Base-by-base conservation (phyloP, 1,140 invertebrate species). In the Hylaeus anthracinus region DNA sequence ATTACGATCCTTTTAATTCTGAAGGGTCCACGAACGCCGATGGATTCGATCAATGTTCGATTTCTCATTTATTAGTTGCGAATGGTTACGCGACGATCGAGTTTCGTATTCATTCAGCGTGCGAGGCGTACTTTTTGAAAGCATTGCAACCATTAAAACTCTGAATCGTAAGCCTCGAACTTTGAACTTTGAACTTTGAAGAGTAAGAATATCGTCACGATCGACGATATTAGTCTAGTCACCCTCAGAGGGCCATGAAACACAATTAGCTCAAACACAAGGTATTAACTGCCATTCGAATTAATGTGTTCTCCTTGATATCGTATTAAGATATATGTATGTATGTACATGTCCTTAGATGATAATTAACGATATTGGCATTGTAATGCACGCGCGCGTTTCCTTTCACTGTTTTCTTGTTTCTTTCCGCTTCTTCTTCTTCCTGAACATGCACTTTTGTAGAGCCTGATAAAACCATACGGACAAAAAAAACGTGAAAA, bases 261-360 rank as follows among this genome's bases (percentile, higher is more conserved):
- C 48, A 73, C 51, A 51, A 51, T 37, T 85, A 84, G 85, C 83
- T 87, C 87, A 82, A 90, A 81, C 84, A 89, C 83, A 82, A 88
- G 79, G 77, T 85, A 89, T 73, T 79, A 87, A 91, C 89, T 91
- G 90, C 90, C 90, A 89, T 82, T 89, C 75, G 83, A 87, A 81
- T 83, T 63, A 86, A 85, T 83, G 84, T 85, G 75, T 80, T 81
- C 86, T 78, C 60, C 69, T 80, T 61, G 56, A 71, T 88, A 64
- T 71, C 41, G 53, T 66, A 58, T 71, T 65, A 58, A 65, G 51
- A 79, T 60, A 43, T 61, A 58, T 4, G 58, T 56, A 37, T 37
- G 58, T 26, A 60, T 67, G 65, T 48, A 63, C 26, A 72, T 73
- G 26, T 45, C 26, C 14, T 56, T 65, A 65, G 12, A 61, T 63